Conservation (phyloP, 2,888 invertebrate genomes). For the Rutpela maculata region DNA sequence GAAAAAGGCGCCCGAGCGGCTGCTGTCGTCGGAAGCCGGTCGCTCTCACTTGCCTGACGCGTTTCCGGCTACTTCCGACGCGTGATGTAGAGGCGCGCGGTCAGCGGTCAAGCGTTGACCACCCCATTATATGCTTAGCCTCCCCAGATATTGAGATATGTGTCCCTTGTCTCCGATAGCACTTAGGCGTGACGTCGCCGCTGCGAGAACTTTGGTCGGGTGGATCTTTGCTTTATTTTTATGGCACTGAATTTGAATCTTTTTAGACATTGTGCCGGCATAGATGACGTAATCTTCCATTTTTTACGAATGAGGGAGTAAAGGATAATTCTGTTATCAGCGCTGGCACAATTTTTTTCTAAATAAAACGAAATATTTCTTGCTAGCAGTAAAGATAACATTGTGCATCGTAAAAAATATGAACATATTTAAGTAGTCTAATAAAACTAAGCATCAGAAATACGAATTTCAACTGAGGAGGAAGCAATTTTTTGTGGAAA, state of each 20-base stretch:
- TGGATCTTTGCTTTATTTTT: slow-evolving; percentile 25
- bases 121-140: slow-evolving; percentile 61
- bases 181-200: slow-evolving; percentile 62
- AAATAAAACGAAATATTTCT: too few species aligned
- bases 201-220: slow-evolving; percentile 58
- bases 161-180: slow-evolving; percentile 55
- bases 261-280: slow-evolving; percentile 3
- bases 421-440: too few species aligned
- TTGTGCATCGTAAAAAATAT: too few species aligned
- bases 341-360: too few species aligned
- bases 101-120: slow-evolving; percentile 65
- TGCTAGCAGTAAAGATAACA: too few species aligned
- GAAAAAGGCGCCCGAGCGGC: slow-evolving; percentile 78
- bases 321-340: not conserved
- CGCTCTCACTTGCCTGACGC: slow-evolving; percentile 62
- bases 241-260: slow-evolving; percentile 6
- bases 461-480: too few species aligned
- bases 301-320: not conserved
- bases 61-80: slow-evolving; percentile 61
- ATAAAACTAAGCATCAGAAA: too few species aligned
- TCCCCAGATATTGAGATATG: slow-evolving; percentile 43
- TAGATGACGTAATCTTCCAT: not conserved
- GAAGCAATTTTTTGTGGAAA: too few species aligned
- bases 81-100: slow-evolving; percentile 62
- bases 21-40: slow-evolving; percentile 54